Base-by-base conservation (phyloP, 2,113 vertebrate species). In the Donacobius atricapilla region DNA sequence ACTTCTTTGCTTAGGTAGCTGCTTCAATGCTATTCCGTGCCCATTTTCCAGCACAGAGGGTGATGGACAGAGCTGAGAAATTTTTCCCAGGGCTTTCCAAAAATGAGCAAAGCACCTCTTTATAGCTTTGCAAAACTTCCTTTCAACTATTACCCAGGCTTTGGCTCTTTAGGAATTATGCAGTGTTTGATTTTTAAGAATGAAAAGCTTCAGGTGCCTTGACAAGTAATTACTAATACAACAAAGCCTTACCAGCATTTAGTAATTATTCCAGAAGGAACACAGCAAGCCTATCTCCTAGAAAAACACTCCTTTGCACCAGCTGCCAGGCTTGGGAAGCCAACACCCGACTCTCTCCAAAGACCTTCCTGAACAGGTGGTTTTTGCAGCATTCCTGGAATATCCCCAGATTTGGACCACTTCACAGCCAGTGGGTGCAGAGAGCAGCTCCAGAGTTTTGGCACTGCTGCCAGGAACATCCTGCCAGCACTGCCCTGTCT, bases 231-330 rank as follows among this genome's bases (percentile, higher is more conserved):
- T 95, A 89, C 78, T 90, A 87, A 78, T 92, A 61, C 68, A 94
- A 87, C 83, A 89, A 93, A 95, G 78, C 40, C 88, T 56, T 63
- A 88, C 14, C 28, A 64, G 83, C 69, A 39, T 64, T 93, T 78
- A 78, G 48, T 80, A 89, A 89, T 93, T 64, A 75, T 71, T 84
- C 90, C 76, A 95, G 76, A 68, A 96, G 90, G 79, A 81, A 81
- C 57, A 68, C 83, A 60, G 81, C 57, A 87, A 69, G 56, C 35
- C 71, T 72, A 1, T 48, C 85, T 93, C 51, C 85, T 64, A 90
- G 79, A 90, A 88, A 78, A 94, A 90, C 4, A 4, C 63, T 88
- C 60, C 54, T 91, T 70, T 60, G 82, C 83, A 72, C 64, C 86
- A 83, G 69, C 83, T 96, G 85, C 90, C 93, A 88, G 73, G 45